These are phyloP conservation scores for Lasioglossum vierecki DNA, from an alignment of 2,888 invertebrate genomes.

Conservation along the genomic window DNA sequence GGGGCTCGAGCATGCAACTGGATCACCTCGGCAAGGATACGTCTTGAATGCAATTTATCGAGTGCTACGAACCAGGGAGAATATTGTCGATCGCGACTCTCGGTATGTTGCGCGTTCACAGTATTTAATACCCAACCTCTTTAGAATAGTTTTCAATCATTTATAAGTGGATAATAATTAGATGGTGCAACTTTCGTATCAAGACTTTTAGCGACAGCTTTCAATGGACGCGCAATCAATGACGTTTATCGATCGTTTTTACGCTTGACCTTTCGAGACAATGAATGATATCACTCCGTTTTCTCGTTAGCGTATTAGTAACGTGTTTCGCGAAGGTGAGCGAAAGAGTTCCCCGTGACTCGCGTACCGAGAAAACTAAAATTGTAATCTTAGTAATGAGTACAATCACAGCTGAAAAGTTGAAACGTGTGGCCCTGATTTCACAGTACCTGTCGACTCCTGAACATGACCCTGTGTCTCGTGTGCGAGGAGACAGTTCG, in stretches of 20 bases:
- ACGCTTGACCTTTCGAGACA: slow-evolving; percentile 35
- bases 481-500: slow-evolving; percentile 33
- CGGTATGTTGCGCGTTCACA: background rate
- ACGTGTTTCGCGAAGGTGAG: slow-evolving; percentile 28
- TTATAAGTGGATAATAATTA: background rate
- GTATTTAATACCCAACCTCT: background rate
- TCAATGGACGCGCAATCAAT: slow-evolving; percentile 3
- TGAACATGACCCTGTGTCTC: slow-evolving; percentile 10
- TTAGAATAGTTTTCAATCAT: background rate
- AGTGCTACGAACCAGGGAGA: slow-evolving; percentile 37
- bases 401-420: background rate
- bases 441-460: background rate
- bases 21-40: slow-evolving; percentile 72
- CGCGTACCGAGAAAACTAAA: slow-evolving; percentile 26
- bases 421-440: background rate
- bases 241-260: background rate
- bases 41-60: slow-evolving; percentile 62
- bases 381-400: slow-evolving; percentile 15
- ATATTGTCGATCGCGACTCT: slow-evolving; percentile 64
- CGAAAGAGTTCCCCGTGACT: slow-evolving; percentile 39
- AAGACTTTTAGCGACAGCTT: background rate
- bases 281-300: slow-evolving; percentile 47
- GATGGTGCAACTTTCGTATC: background rate
- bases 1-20: slow-evolving; percentile 64
- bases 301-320: slow-evolving; percentile 47